These are phyloP conservation scores for Dinoponera quadriceps DNA, from an alignment of 1,140 invertebrate species.

Conservation along the genomic window DNA sequence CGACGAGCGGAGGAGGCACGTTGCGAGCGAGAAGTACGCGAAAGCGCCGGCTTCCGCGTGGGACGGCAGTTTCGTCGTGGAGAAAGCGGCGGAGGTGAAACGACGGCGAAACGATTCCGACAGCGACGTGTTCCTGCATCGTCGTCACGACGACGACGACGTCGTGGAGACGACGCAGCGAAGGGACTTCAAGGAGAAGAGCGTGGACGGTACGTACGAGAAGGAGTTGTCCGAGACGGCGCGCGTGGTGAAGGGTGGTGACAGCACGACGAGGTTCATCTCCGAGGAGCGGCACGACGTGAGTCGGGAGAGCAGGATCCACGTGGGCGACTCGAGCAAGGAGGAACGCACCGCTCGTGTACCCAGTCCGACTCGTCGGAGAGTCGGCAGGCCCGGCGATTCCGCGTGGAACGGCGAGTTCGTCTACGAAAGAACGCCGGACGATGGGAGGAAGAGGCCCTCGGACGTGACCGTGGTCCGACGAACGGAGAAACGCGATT, in stretches of 20 bases:
- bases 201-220: constrained; percentile 62
- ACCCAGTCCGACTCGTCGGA: constrained; percentile 9
- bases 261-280: constrained; percentile 66
- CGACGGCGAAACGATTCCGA: constrained; percentile 52
- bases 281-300: constrained; percentile 62
- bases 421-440: constrained; percentile 51
- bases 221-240: constrained; percentile 62
- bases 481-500: constrained; percentile 60
- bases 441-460: constrained; percentile 9
- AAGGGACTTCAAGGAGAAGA: constrained; percentile 55
- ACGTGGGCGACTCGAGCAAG: neutral
- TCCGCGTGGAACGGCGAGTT: constrained; percentile 74
- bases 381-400: constrained; percentile 61
- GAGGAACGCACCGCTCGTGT: neutral
- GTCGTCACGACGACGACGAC: constrained; percentile 7
- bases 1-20: neutral
- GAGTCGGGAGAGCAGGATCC: constrained; percentile 40
- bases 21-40: neutral
- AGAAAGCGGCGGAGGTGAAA: constrained; percentile 29
- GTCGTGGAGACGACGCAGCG: constrained; percentile 58
- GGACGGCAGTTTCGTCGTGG: constrained; percentile 65
- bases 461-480: constrained; percentile 62
- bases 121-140: constrained; percentile 22
- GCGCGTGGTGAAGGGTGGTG: constrained; percentile 60
- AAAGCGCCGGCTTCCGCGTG: constrained; percentile 68